Percentiles rank a stretch among this genome's conserved stretches.
phyloP scores from a whole-genome alignment of 2,113 vertebrate genomes.

The Ciconia stormi region DNA sequence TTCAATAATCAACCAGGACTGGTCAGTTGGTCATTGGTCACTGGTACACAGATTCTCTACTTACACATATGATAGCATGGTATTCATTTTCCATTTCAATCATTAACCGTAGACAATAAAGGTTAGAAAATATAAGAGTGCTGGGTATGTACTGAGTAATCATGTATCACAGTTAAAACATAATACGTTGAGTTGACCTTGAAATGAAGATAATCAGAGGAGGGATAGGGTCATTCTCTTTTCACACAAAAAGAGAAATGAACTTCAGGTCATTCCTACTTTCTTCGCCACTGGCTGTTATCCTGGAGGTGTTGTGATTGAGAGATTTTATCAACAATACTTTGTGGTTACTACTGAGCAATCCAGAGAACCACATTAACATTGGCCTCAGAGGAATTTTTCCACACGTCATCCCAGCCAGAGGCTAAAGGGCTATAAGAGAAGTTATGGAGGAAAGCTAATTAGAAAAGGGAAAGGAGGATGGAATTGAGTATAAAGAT shows the following conservation, averaged over 20 bases:
- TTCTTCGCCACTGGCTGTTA: conserved; percentile 30
- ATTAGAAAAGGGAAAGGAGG: conserved; percentile 63
- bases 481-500: conserved; percentile 27
- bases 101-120: not conserved
- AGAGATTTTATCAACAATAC: conserved; percentile 48
- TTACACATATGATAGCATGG: not conserved
- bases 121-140: not conserved
- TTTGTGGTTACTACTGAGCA: conserved; percentile 26
- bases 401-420: not conserved
- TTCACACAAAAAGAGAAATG: not conserved
- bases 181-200: conserved; percentile 42
- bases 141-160: not conserved
- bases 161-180: not conserved
- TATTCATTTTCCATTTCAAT: not conserved
- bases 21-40: not conserved
- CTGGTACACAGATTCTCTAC: not conserved
- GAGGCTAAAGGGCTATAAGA: conserved; percentile 46
- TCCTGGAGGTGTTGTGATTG: conserved; percentile 27
- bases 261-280: conserved; percentile 23
- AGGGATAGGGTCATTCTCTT: not conserved
- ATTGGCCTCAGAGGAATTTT: conserved; percentile 55
- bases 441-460: conserved; percentile 46
- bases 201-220: not conserved
- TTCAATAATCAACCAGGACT: not conserved
- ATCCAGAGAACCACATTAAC: conserved; percentile 3